Conservation (phyloP, 2,113 vertebrate genomes). For the Hyperopisus bebe region DNA sequence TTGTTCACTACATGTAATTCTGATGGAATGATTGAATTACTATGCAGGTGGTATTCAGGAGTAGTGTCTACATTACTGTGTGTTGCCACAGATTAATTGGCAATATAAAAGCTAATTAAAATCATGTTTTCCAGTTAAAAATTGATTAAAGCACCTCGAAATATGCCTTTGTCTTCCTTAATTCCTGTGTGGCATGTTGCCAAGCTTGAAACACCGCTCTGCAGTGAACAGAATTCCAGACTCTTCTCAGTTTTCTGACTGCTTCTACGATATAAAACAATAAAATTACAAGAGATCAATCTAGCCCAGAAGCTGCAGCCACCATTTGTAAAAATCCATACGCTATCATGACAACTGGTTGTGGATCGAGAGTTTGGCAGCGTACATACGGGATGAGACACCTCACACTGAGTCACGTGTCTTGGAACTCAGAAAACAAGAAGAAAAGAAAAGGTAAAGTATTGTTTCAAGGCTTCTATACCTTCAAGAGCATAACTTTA, state of each 20-base stretch:
- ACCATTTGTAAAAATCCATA: neutral
- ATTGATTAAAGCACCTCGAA: constrained; percentile 42
- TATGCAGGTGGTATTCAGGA: neutral
- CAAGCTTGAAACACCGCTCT: constrained; percentile 40
- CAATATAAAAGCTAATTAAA: neutral
- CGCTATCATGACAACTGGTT: neutral
- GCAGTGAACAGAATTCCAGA: constrained; percentile 25
- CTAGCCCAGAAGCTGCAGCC: neutral
- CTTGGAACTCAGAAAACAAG: neutral
- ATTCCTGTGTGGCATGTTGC: constrained; percentile 36
- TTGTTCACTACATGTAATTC: neutral
- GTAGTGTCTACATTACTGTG: neutral
- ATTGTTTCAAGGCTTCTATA: neutral
- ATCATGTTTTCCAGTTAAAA: neutral
- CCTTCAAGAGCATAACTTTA: neutral
- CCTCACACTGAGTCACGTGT: neutral
- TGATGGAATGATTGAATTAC: neutral
- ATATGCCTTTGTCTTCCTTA: constrained; percentile 41
- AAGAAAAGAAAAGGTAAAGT: neutral
- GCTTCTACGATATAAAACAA: constrained; percentile 35
- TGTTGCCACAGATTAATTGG: neutral
- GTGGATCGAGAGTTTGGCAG: neutral
- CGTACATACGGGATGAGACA: neutral
- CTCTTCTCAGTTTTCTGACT: constrained; percentile 36
- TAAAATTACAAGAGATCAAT: neutral